A percentile compares a stretch with the other conserved stretches of the same genome.
phyloP scores from a whole-genome alignment of 2,113 vertebrate species.

The Pionites leucogaster region DNA sequence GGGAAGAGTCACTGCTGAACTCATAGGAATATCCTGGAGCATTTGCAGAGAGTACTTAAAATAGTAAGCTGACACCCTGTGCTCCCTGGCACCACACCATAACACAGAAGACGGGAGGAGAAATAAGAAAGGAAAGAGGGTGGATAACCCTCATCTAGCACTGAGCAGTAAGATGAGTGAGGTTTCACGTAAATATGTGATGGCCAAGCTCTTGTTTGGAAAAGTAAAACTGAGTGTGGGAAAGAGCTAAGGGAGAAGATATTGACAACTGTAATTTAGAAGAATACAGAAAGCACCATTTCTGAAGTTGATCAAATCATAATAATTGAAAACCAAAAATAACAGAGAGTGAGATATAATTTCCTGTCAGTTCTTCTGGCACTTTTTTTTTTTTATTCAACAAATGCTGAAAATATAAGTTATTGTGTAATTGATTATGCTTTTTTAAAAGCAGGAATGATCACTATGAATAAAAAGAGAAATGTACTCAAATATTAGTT shows the following conservation, averaged over 20 bases:
- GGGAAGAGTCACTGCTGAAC: background rate
- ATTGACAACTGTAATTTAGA: background rate
- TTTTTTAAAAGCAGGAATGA: background rate
- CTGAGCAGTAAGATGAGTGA: background rate
- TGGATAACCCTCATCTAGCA: background rate
- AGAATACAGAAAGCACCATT: background rate
- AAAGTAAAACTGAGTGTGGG: background rate
- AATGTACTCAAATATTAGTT: background rate
- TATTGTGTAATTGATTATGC: background rate
- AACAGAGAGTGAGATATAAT: background rate
- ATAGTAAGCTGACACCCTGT: background rate
- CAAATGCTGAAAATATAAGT: background rate
- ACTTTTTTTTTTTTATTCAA: background rate
- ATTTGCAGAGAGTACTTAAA: background rate
- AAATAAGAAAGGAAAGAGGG: background rate
- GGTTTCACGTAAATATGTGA: background rate
- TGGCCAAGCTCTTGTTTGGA: background rate
- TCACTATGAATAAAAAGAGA: background rate
- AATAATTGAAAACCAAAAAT: background rate
- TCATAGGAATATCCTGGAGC: background rate
- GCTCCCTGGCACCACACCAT: background rate
- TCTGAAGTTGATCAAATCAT: background rate
- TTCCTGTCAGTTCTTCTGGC: background rate
- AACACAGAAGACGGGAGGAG: background rate
- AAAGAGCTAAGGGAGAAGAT: background rate